phyloP scores from a whole-genome alignment of 2,113 vertebrate genomes.

The Crotalus horridus region DNA sequence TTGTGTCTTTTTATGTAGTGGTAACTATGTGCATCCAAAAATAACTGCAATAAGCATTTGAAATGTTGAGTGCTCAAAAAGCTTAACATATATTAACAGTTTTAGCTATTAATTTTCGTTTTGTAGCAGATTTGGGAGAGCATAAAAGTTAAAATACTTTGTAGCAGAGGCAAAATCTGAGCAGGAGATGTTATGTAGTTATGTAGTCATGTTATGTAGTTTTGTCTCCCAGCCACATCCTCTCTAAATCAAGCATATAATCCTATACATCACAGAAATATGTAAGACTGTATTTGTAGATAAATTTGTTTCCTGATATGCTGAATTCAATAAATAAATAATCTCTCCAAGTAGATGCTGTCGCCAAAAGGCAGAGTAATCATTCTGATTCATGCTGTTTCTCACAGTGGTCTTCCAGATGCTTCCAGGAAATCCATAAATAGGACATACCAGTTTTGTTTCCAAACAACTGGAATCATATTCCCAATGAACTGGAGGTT shows the following conservation, averaged over 20 bases:
- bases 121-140: not conserved
- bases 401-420: not conserved
- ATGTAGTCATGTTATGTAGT: not conserved
- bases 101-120: not conserved
- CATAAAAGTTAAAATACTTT: not conserved
- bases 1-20: not conserved
- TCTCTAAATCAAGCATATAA: not conserved
- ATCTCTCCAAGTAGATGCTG: not conserved
- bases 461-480: not conserved
- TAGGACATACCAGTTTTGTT: not conserved
- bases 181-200: not conserved
- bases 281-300: not conserved
- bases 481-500: not conserved
- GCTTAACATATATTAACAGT: not conserved
- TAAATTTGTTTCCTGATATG: not conserved
- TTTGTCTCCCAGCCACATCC: not conserved
- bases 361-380: not conserved
- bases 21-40: not conserved
- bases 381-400: not conserved
- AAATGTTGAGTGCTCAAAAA: not conserved
- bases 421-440: not conserved
- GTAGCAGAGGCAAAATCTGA: not conserved
- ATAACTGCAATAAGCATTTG: not conserved
- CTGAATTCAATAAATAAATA: not conserved
- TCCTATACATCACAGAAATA: not conserved